Evolutionary conservation across 2,113 vertebrate species (phyloP).

Genomic region (Cynopterus brachyotis): DNA sequence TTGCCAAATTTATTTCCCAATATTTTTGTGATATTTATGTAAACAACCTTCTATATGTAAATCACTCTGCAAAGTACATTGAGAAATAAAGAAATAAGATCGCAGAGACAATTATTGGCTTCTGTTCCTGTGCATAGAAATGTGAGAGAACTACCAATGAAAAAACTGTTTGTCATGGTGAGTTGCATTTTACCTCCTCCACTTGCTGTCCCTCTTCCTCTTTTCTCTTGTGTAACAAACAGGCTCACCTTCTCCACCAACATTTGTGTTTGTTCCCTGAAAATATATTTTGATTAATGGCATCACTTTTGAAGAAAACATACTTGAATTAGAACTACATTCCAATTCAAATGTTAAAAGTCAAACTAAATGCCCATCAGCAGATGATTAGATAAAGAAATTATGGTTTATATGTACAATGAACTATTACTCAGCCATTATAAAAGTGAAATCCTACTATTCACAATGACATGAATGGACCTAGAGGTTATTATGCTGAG

Average conservation of each 20-base stretch:
- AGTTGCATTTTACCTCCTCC: neutral
- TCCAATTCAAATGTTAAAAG: slow-evolving; percentile 78
- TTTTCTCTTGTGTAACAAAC: slow-evolving; percentile 71
- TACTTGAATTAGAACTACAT: slow-evolving; percentile 81
- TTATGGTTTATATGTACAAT: no score
- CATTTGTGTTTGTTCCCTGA: slow-evolving; percentile 82
- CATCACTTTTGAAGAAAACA: slow-evolving; percentile 79
- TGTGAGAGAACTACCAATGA: neutral
- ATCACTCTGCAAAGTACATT: neutral
- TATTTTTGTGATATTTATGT: neutral
- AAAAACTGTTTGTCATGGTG: neutral
- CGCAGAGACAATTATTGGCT: neutral
- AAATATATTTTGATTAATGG: slow-evolving; percentile 83
- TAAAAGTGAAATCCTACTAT: no score
- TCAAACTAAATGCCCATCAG: no score
- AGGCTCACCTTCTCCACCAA: slow-evolving; percentile 66
- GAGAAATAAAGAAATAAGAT: neutral
- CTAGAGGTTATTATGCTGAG: no score
- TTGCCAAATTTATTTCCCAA: neutral
- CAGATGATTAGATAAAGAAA: no score
- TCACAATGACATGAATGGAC: no score
- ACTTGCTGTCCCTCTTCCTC: neutral
- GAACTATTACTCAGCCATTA: no score
- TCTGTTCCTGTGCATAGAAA: neutral
- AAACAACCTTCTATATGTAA: neutral